Evolutionary conservation across 1,140 invertebrate genomes (phyloP), one percentile per base, ranked within the genome.

Genomic region (Drosophila ogumai): DNA sequence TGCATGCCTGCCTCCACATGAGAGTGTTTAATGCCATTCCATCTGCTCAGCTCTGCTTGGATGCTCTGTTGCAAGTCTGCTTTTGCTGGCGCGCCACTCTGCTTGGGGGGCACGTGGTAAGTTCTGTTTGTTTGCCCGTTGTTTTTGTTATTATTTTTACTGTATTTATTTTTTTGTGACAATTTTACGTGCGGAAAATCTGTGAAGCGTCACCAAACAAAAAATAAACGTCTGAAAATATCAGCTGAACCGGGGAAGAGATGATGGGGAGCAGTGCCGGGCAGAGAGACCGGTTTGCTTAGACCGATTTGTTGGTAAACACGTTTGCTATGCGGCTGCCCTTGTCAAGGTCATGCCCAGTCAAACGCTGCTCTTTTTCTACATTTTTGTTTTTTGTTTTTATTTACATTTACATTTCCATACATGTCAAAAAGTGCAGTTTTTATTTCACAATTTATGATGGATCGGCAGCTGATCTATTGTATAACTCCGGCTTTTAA

Each of bases 341-440:
- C 84, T 88, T 88, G 84, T 84, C 84, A 88, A 88, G 84, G 84
- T 88, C 84, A 88, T 43, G 36, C 55, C 50, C 56, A 63, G 59
- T 73, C 69, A 72, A 72, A 73, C 40, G 66, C 54, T 32, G 67
- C 68, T 72, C 52, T 49, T 69, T 63, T 64, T 43, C 58, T 8
- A 41, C 15, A 17, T 6, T 13, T 17, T 17, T 36, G 40, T 22
- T 41, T 40, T 56, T 28, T 47, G 34, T 50, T 50, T 34, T 34
- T 52, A 22, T 38, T 50, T 63, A 50, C 47, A 41, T 64, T 41
- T 44, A 31, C 28, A 47, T 47, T 4, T 47, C 7, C 31, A n/a
- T 25, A 7, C 7, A 10, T 7, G 25, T 28, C 47, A 38, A 56
- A 68, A 34, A 22, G 19, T 73, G 69, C 68, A 72, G 52, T 52